Conservation (phyloP, 1,140 invertebrate genomes). For the Diabrotica virgifera region DNA sequence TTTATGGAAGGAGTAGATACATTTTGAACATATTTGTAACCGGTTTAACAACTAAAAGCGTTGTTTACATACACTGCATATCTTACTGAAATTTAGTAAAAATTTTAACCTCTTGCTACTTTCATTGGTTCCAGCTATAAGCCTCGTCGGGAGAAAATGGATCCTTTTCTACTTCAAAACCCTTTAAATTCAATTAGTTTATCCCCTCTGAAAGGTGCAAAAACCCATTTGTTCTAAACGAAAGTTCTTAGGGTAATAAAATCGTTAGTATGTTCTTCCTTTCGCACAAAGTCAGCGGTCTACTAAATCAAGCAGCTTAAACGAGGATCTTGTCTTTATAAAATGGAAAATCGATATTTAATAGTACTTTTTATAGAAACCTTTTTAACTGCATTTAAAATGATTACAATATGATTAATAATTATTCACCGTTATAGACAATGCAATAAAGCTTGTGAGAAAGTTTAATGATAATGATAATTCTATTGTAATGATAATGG, state of each 20-base stretch:
- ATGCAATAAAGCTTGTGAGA: background rate
- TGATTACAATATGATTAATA: background rate
- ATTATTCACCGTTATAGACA: background rate
- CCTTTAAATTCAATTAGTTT: slow-evolving; percentile 3
- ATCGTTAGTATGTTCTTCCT: background rate
- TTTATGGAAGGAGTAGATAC: too few relatives aligned
- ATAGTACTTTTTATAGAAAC: background rate
- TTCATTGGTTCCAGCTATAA: background rate
- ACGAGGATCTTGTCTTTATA: background rate
- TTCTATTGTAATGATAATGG: background rate
- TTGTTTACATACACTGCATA: too few relatives aligned
- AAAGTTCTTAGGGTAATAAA: slow-evolving; percentile 3
- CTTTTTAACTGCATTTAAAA: too few relatives aligned
- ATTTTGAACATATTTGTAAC: too few relatives aligned
- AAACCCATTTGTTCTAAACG: slow-evolving; percentile 1
- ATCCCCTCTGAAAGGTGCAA: slow-evolving; percentile 1
- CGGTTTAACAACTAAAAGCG: too few relatives aligned
- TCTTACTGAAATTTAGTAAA: too few relatives aligned
- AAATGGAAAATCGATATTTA: slow-evolving; percentile 3
- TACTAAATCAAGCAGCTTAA: background rate
- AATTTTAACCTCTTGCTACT: too few relatives aligned
- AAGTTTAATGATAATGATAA: background rate
- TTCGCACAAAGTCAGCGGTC: background rate
- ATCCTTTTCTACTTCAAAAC: background rate
- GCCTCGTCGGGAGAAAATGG: background rate